Conservation (phyloP, 2,113 vertebrate genomes). For the Centropus unirufus region DNA sequence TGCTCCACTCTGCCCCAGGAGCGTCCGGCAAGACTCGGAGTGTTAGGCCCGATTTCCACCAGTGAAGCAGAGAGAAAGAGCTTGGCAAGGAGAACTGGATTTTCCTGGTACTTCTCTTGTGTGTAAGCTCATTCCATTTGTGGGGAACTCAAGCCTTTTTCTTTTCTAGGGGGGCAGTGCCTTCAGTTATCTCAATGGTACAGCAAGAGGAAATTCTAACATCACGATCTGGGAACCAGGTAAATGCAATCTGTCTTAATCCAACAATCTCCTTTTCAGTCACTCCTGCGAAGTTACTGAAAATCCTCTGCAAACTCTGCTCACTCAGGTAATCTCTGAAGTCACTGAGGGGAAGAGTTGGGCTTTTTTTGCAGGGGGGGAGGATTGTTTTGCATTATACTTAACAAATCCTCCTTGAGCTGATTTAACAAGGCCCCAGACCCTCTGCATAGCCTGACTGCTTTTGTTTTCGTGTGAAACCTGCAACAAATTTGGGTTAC, state of each 20-base stretch:
- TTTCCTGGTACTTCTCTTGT: background rate
- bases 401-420: conserved; percentile 31
- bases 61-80: background rate
- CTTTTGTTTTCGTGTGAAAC: conserved; percentile 72
- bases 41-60: background rate
- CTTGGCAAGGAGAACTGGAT: background rate
- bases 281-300: background rate
- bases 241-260: background rate
- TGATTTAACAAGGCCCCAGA: conserved; percentile 70
- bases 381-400: background rate
- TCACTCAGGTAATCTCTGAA: background rate
- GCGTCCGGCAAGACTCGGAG: background rate
- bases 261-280: background rate
- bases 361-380: background rate
- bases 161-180: background rate
- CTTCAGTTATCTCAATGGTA: background rate
- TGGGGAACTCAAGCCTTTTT: background rate
- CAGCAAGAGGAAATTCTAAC: background rate
- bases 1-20: background rate
- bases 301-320: background rate
- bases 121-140: background rate
- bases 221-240: background rate
- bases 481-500: conserved; percentile 69
- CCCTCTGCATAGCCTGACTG: conserved; percentile 21
- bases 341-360: background rate